Conservation (phyloP, 2,888 invertebrate species). For the Pemphredon lugubris region DNA sequence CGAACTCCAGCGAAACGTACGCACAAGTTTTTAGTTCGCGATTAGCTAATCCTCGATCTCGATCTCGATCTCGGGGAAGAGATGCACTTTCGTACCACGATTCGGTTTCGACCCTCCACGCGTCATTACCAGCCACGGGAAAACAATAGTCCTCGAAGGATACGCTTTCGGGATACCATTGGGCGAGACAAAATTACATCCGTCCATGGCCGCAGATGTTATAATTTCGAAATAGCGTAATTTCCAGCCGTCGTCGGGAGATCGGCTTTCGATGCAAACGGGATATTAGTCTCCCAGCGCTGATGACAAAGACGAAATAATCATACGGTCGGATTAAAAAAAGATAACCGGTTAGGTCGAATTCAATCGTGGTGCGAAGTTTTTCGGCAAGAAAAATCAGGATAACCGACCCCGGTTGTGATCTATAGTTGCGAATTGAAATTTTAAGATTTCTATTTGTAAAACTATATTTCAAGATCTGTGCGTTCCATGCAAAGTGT, state of each 20-base stretch:
- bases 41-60: slow-evolving; percentile 58
- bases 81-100: slow-evolving; percentile 52
- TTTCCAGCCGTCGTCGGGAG: slow-evolving; percentile 60
- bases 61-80: slow-evolving; percentile 45
- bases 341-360: too few species aligned
- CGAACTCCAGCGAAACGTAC: too few species aligned
- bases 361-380: too few species aligned
- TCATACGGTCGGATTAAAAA: not conserved
- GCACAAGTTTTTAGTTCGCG: slow-evolving; percentile 15
- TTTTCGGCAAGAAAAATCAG: too few species aligned
- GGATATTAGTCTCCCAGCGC: not conserved
- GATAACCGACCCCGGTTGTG: too few species aligned
- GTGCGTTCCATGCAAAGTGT: too few species aligned
- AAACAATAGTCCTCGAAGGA: slow-evolving; percentile 56
- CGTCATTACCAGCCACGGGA: slow-evolving; percentile 59
- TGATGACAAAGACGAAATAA: slow-evolving; percentile 28
- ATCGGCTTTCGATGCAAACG: slow-evolving; percentile 23
- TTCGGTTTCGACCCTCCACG: slow-evolving; percentile 49
- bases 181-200: slow-evolving; percentile 50
- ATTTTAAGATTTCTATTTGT: too few species aligned
- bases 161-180: slow-evolving; percentile 7
- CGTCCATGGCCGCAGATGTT: slow-evolving; percentile 72
- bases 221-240: slow-evolving; percentile 78
- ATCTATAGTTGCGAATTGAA: too few species aligned
- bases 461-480: too few species aligned